These are phyloP conservation scores for Ametastegia equiseti DNA, from an alignment of 2,888 invertebrate species.

Conservation along the genomic window DNA sequence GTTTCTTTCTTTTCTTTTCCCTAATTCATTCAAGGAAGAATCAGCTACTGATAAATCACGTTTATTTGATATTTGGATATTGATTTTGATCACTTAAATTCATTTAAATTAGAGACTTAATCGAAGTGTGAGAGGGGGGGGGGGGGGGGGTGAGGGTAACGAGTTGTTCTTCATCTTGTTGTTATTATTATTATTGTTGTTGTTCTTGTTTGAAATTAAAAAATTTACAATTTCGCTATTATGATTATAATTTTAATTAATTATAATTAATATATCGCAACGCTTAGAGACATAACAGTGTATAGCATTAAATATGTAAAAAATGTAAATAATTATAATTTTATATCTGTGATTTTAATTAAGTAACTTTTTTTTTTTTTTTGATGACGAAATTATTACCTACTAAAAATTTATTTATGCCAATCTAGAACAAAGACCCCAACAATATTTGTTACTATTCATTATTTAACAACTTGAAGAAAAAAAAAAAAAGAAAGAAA, in stretches of 20 bases:
- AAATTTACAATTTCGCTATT: not conserved
- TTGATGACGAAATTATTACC: not conserved
- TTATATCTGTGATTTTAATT: slow-evolving; percentile 46
- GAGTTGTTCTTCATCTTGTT: too few species aligned
- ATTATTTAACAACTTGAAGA: not conserved
- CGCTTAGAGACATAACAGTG: slow-evolving; percentile 42
- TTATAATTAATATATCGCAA: not conserved
- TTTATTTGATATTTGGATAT: too few species aligned
- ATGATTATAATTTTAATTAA: not conserved
- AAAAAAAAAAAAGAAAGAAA: not conserved
- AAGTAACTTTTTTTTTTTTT: not conserved
- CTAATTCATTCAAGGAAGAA: not conserved
- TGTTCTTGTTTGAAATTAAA: too few species aligned
- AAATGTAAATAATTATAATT: slow-evolving; percentile 46
- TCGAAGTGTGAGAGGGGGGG: too few species aligned
- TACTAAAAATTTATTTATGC: slow-evolving; percentile 20
- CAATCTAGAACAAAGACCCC: not conserved
- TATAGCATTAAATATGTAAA: slow-evolving; percentile 36
- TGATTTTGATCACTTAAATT: too few species aligned
- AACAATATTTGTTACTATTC: not conserved
- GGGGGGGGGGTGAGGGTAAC: too few species aligned
- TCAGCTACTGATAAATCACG: too few species aligned
- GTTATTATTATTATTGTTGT: too few species aligned
- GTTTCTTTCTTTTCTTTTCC: not conserved
- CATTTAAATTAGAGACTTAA: too few species aligned